Evolutionary conservation across 2,888 invertebrate species (phyloP).

Genomic region (Idaea straminata): DNA sequence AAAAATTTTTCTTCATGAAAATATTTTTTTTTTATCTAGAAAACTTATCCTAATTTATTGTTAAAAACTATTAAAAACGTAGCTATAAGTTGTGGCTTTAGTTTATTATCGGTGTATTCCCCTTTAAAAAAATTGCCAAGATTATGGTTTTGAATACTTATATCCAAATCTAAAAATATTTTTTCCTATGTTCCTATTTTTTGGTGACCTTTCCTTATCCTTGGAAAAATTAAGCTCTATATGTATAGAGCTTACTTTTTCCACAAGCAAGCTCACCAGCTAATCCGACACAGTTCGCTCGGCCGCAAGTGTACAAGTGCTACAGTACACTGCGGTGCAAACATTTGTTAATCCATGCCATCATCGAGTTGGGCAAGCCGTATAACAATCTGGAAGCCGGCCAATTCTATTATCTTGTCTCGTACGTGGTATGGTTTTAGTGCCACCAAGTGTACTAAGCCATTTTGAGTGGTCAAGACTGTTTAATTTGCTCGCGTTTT

Average conservation of each 20-base stretch:
- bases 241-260: not conserved
- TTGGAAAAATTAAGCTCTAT: no score
- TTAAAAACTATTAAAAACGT: no score
- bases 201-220: no score
- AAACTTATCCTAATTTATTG: no score
- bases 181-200: no score
- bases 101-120: no score
- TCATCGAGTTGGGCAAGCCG: constrained; percentile 42
- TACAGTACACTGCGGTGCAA: constrained; percentile 37
- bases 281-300: constrained; percentile 19
- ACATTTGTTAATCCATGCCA: constrained; percentile 60
- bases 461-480: not conserved
- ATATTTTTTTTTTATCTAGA: no score
- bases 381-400: constrained; percentile 57
- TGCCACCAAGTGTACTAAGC: constrained; percentile 27
- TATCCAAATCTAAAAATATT: no score
- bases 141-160: no score
- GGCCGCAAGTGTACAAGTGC: constrained; percentile 10
- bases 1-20: no score
- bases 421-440: constrained; percentile 25
- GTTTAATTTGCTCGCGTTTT: not conserved
- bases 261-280: constrained; percentile 2
- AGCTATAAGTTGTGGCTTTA: no score
- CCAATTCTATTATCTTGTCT: constrained; percentile 61
- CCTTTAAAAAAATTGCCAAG: no score